These are phyloP conservation scores for Dolichotis patagonum DNA, from an alignment of 2,113 vertebrate genomes.

Conservation along the genomic window DNA sequence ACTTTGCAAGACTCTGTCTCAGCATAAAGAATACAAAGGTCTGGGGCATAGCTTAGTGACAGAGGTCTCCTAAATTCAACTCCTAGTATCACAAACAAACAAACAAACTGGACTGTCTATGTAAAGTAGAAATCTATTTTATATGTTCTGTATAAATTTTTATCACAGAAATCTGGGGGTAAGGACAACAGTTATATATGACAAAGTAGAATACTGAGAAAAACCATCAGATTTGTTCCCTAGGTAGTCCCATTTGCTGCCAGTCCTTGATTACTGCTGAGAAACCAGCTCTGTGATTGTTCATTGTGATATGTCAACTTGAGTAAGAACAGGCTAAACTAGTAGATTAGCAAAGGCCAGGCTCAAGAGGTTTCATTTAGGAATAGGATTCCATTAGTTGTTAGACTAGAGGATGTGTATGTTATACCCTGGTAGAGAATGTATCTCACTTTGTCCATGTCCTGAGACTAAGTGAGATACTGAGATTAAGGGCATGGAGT, in stretches of 20 bases:
- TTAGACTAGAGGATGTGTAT: neutral
- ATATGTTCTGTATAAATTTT: neutral
- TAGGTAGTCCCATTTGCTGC: neutral
- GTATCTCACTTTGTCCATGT: neutral
- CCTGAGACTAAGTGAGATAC: neutral
- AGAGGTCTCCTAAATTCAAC: neutral
- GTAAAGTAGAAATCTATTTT: neutral
- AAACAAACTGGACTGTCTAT: neutral
- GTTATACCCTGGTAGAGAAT: neutral
- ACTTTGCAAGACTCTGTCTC: neutral
- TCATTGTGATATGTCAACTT: neutral
- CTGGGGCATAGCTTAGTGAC: neutral
- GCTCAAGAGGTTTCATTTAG: neutral
- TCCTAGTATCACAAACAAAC: neutral
- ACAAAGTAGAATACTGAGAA: neutral
- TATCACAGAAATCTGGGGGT: neutral
- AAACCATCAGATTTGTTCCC: neutral
- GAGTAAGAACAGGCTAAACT: neutral
- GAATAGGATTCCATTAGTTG: neutral
- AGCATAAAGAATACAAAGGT: neutral
- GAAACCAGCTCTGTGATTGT: neutral
- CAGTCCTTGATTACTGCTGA: neutral
- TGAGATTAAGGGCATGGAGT: neutral
- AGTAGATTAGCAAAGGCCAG: neutral
- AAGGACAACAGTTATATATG: slow-evolving; percentile 19